Conservation (phyloP, 1,140 invertebrate genomes). For the Diachasmimorpha longicaudata region DNA sequence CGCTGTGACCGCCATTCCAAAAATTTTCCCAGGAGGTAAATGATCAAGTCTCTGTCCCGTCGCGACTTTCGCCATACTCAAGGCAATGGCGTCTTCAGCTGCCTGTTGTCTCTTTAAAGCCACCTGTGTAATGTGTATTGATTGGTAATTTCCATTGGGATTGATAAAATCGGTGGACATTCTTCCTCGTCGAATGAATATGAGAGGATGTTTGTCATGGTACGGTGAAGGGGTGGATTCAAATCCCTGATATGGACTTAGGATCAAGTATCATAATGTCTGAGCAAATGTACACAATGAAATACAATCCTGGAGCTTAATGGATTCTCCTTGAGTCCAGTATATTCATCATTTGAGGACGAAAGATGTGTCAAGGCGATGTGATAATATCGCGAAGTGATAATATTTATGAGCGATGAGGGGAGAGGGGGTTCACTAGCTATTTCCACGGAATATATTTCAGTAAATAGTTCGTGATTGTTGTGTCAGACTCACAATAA, state of each 20-base stretch:
- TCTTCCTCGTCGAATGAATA: neutral
- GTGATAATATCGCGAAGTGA: neutral
- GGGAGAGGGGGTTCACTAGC: too few species aligned
- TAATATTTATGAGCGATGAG: neutral
- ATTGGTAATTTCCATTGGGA: too few species aligned
- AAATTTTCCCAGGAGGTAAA: slow-evolving; percentile 90
- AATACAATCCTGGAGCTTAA: slow-evolving; percentile 51
- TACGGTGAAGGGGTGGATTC: slow-evolving; percentile 24
- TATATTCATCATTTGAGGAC: neutral
- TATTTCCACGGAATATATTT: too few species aligned
- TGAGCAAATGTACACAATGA: slow-evolving; percentile 52
- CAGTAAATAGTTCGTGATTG: too few species aligned
- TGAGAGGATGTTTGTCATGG: slow-evolving; percentile 16
- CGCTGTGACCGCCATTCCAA: slow-evolving; percentile 79
- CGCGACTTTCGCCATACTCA: slow-evolving; percentile 89
- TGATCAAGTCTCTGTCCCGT: slow-evolving; percentile 81
- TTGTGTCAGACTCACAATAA: too few species aligned
- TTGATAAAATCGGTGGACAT: too few species aligned
- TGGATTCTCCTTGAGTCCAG: slow-evolving; percentile 48
- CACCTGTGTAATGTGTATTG: slow-evolving; percentile 68
- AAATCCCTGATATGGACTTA: slow-evolving; percentile 37
- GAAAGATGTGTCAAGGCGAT: neutral
- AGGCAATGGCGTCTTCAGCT: slow-evolving; percentile 94
- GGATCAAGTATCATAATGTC: slow-evolving; percentile 56
- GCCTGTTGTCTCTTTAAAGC: slow-evolving; percentile 96